These are phyloP conservation scores for Melanerpes formicivorus DNA, from an alignment of 2,113 vertebrate genomes.

Conservation along the genomic window DNA sequence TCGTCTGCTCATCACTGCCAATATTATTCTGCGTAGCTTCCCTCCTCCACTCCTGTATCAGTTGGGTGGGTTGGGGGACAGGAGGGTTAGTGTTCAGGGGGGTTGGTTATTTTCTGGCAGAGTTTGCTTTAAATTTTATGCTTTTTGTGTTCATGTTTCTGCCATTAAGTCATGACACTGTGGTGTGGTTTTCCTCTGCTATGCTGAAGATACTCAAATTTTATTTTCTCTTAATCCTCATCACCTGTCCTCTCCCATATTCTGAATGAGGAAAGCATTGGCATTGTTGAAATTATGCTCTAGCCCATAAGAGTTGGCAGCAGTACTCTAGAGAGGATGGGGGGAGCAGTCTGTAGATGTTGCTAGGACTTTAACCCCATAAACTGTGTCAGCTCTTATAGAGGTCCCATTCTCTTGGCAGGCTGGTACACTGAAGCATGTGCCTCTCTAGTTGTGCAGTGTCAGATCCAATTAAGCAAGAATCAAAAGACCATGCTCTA, in stretches of 20 bases:
- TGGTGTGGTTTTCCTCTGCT: slow-evolving; percentile 57
- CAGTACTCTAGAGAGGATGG: not conserved
- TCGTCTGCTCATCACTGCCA: slow-evolving; percentile 28
- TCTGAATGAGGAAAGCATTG: not conserved
- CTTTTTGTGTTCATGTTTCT: slow-evolving; percentile 23
- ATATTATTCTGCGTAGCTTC: slow-evolving; percentile 1
- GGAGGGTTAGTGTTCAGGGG: not conserved
- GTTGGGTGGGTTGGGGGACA: not conserved
- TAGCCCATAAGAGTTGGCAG: not conserved
- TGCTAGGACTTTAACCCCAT: not conserved
- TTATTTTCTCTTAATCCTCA: slow-evolving; percentile 61
- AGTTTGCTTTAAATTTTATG: not conserved
- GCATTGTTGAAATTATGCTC: not conserved
- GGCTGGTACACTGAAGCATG: not conserved
- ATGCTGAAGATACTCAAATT: slow-evolving; percentile 58
- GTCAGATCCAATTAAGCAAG: not conserved
- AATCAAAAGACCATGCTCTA: not conserved
- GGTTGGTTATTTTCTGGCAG: not conserved
- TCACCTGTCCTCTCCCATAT: slow-evolving; percentile 59
- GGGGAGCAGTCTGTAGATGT: not conserved
- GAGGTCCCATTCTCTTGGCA: not conserved
- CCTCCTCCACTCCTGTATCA: not conserved
- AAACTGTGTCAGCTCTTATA: not conserved
- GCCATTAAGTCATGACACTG: slow-evolving; percentile 37
- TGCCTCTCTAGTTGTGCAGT: not conserved